phyloP scores from a whole-genome alignment of 2,797 vertebrate genomes.

The Galagoides demidoff region DNA sequence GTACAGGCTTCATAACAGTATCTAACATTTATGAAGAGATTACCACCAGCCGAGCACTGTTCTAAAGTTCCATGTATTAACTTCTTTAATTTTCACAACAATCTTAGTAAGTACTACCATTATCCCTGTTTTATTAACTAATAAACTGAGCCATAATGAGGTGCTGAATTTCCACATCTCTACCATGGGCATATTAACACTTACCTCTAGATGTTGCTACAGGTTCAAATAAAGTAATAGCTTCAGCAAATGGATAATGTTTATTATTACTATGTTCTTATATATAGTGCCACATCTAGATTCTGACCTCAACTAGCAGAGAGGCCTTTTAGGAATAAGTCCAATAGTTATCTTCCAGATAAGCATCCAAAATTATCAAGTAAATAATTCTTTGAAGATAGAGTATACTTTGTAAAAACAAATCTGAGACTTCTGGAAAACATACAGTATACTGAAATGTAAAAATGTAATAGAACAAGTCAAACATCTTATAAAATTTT shows the following conservation, averaged over 20 bases:
- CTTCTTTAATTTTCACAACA: background rate
- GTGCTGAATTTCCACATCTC: background rate
- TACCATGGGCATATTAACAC: background rate
- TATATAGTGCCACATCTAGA: background rate
- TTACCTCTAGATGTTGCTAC: background rate
- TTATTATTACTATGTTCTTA: background rate
- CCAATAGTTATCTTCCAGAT: constrained; percentile 44
- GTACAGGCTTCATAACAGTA: background rate
- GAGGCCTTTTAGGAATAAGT: background rate
- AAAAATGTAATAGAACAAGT: constrained; percentile 11
- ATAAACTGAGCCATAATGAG: constrained; percentile 8
- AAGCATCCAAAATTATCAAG: constrained; percentile 34
- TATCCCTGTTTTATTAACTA: constrained; percentile 23
- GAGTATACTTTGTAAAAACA: constrained; percentile 12
- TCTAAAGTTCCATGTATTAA: background rate
- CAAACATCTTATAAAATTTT: constrained; percentile 37
- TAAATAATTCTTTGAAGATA: constrained; percentile 44
- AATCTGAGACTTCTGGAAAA: constrained; percentile 24
- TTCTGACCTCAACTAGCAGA: background rate
- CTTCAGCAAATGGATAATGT: background rate
- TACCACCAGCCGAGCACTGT: background rate
- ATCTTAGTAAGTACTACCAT: background rate
- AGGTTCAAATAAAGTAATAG: constrained; percentile 45
- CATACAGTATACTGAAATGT: background rate
- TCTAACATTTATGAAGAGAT: background rate